Base-by-base conservation (phyloP, 2,113 vertebrate genomes). In the Climacteris rufus region DNA sequence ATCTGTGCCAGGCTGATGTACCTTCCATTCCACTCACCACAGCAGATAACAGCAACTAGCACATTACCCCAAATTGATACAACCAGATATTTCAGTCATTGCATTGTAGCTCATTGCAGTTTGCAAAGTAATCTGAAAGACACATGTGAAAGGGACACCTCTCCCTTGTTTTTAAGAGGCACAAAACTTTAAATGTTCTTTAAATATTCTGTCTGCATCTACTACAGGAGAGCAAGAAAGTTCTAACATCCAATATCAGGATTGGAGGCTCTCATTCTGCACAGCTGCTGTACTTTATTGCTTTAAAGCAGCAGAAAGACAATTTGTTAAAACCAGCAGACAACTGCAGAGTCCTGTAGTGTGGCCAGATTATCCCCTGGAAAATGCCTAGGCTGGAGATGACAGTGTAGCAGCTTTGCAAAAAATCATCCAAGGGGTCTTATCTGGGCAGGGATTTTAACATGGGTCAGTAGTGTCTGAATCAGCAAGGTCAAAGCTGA, bases 111-210 rank as follows among this genome's bases (percentile, higher is more conserved):
- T 97, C 94, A 96, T 81, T 94, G 74, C 82, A 85, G 86, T 87
- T 80, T 61, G 47, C 76, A 97, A 96, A 95, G 75, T 81, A 92
- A 90, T 89, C 79, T 74, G 64, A 89, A 96, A 97, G 97, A 86
- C 83, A 33, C 69, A 79, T 30, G 24, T 94, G 52, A 69, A 78
- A 96, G 47, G 28, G 22, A 59, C 33, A 47, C 2, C 0, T 40
- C 57, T 33, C 22, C 37, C 49, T 53, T 2, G 37, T 61, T 91
- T 87, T 61, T 80, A 78, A 89, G 30, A 37, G 39, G n/a, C n/a
- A 64, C 30, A 64, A 89, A 95, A 91, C 83, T 94, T 90, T 49
- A 53, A 64, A 65, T 44, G 22, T 37, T 57, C n/a, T 35, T 74
- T 33, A 42, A 40, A 63, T 56, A 83, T n/a, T 72, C 74, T 69